These are phyloP conservation scores for Atta texana DNA, from an alignment of 1,140 invertebrate species.

Conservation along the genomic window DNA sequence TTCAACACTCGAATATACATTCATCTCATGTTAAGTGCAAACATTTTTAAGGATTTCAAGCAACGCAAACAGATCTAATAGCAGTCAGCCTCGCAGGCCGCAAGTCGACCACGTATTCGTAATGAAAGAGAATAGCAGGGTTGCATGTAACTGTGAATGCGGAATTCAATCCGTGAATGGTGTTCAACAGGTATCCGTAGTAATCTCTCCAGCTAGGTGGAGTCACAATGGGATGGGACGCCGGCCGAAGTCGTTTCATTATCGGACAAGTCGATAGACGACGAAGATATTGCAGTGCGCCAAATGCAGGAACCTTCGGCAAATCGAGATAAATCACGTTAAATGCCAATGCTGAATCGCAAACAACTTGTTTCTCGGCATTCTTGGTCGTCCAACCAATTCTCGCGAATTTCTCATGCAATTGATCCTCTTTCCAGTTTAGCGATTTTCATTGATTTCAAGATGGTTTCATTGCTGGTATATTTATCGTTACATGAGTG, in stretches of 20 bases:
- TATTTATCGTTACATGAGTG: not conserved
- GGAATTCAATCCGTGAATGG: slow-evolving; percentile 30
- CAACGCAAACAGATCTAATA: too few relatives aligned
- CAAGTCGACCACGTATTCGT: slow-evolving; percentile 22
- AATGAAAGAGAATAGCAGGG: not conserved
- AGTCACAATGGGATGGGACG: slow-evolving; percentile 52
- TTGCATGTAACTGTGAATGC: slow-evolving; percentile 40
- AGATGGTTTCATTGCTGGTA: too few relatives aligned
- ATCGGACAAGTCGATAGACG: slow-evolving; percentile 20
- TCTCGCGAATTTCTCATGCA: slow-evolving; percentile 22
- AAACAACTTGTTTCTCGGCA: not conserved
- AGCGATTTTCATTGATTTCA: not conserved
- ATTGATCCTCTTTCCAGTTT: not conserved
- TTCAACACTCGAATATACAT: too few relatives aligned
- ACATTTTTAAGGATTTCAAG: too few relatives aligned
- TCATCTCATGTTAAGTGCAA: too few relatives aligned
- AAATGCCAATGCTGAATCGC: not conserved
- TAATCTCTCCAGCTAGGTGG: slow-evolving; percentile 37
- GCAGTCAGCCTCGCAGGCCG: too few relatives aligned
- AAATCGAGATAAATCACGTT: slow-evolving; percentile 6
- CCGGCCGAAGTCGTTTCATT: slow-evolving; percentile 37
- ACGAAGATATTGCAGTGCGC: not conserved
- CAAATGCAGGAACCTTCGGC: too few relatives aligned
- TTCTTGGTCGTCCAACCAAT: not conserved
- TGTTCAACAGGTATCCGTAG: slow-evolving; percentile 58